These are phyloP conservation scores for Epizoanthus fatuus DNA, from an alignment of 92 coral and sea anemone species.

Conservation along the genomic window DNA sequence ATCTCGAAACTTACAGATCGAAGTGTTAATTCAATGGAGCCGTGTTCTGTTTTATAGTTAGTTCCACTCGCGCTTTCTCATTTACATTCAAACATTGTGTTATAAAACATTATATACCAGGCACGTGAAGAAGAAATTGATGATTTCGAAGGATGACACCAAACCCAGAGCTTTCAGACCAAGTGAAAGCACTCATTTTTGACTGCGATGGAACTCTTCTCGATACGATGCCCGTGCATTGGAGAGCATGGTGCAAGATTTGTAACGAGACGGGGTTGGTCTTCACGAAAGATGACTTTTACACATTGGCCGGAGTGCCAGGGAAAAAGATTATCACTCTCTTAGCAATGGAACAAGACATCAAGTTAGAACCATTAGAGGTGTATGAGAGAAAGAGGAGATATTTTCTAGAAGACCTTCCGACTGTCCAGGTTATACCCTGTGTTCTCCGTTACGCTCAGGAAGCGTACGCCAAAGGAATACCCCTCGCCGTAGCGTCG, in stretches of 20 bases:
- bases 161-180: conserved; percentile 68
- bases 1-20: conserved; percentile 33
- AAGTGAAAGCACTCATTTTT: conserved; percentile 87
- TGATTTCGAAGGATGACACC: conserved; percentile 37
- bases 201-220: conserved; percentile 98
- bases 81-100: too few species aligned
- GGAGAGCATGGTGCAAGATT: conserved; percentile 96
- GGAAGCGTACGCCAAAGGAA: conserved; percentile 81
- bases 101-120: too few species aligned
- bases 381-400: conserved; percentile 91
- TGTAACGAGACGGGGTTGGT: conserved; percentile 93
- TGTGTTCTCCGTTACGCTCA: conserved; percentile 90
- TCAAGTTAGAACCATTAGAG: conserved; percentile 80
- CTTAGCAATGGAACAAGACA: conserved; percentile 88
- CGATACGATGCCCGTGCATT: conserved; percentile 97
- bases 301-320: conserved; percentile 96
- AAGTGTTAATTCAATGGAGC: conserved; percentile 6
- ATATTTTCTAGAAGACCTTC: conserved; percentile 74
- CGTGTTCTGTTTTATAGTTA: not conserved
- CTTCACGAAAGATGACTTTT: conserved; percentile 84
- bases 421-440: conserved; percentile 73
- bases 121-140: not conserved
- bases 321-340: conserved; percentile 90
- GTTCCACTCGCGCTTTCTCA: not conserved
- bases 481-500: conserved; percentile 95